A percentile compares a stretch with the other conserved stretches of the same genome.
phyloP scores from a whole-genome alignment of 1,140 invertebrate species.

The Chironomus tepperi region DNA sequence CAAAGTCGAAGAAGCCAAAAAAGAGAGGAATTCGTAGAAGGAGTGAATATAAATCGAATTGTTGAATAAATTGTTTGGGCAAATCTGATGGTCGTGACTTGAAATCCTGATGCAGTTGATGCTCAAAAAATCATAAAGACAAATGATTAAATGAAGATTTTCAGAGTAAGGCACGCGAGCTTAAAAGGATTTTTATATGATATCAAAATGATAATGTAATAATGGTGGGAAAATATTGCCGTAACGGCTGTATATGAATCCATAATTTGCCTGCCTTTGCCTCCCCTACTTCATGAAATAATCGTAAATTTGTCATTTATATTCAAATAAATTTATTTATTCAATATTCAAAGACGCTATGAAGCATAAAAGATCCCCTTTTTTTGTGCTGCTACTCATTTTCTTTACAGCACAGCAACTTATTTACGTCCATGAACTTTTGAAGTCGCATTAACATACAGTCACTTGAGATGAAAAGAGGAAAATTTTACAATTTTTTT shows the following conservation, averaged over 20 bases:
- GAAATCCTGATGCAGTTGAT: neutral
- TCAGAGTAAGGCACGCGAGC: neutral
- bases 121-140: neutral
- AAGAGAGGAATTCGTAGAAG: too few relatives aligned
- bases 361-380: neutral
- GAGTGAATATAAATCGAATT: slow-evolving; percentile 2
- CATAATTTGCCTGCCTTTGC: neutral
- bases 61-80: neutral
- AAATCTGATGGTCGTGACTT: slow-evolving; percentile 1
- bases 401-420: neutral
- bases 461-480: slow-evolving; percentile 14
- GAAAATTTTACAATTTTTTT: neutral
- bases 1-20: too few relatives aligned
- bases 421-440: neutral
- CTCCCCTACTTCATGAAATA: too few relatives aligned
- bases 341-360: neutral
- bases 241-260: neutral
- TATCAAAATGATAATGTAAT: neutral
- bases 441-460: neutral
- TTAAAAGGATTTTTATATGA: neutral
- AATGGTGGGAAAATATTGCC: neutral
- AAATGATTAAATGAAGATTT: slow-evolving; percentile 10
- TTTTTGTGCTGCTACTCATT: neutral
- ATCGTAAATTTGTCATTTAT: too few relatives aligned
- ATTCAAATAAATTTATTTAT: neutral